These are phyloP conservation scores for Acanthoscelides obtectus DNA, from an alignment of 2,888 invertebrate species.

Conservation along the genomic window DNA sequence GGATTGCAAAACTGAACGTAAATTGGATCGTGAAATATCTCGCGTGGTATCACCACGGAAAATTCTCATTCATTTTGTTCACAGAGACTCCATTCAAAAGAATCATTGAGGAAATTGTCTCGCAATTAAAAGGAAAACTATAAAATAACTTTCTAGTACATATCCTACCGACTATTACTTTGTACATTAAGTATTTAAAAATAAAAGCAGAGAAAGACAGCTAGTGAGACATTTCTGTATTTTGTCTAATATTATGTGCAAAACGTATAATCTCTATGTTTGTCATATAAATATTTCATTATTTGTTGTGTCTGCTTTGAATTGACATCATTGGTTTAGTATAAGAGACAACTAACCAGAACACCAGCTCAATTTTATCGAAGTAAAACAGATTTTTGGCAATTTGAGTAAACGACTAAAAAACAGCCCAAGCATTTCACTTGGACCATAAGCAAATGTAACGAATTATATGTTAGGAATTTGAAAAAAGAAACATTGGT, in stretches of 20 bases:
- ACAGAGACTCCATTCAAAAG: background rate
- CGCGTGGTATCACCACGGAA: too few relatives aligned
- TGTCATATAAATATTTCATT: slow-evolving; percentile 1
- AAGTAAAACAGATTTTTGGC: background rate
- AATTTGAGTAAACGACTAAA: too few relatives aligned
- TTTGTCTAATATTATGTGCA: slow-evolving; percentile 15
- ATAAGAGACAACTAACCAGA: background rate
- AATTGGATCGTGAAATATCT: too few relatives aligned
- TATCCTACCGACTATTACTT: slow-evolving; percentile 23
- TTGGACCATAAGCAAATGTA: too few relatives aligned
- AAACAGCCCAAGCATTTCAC: too few relatives aligned
- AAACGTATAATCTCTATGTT: slow-evolving; percentile 13
- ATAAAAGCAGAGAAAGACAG: slow-evolving; percentile 23
- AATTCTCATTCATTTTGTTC: too few relatives aligned
- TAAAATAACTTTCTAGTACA: slow-evolving; percentile 1
- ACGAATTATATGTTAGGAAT: too few relatives aligned
- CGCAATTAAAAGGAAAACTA: background rate
- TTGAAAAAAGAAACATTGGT: too few relatives aligned
- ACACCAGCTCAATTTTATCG: background rate
- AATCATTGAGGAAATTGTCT: background rate
- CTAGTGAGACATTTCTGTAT: slow-evolving; percentile 21
- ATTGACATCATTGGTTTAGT: slow-evolving; percentile 13
- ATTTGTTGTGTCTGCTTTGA: slow-evolving; percentile 8
- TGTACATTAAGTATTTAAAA: slow-evolving; percentile 25
- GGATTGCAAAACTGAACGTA: too few relatives aligned